A percentile compares a stretch with the other conserved stretches of the same genome.
phyloP scores from a whole-genome alignment of 2,797 vertebrate species.

The Mus spretus region DNA sequence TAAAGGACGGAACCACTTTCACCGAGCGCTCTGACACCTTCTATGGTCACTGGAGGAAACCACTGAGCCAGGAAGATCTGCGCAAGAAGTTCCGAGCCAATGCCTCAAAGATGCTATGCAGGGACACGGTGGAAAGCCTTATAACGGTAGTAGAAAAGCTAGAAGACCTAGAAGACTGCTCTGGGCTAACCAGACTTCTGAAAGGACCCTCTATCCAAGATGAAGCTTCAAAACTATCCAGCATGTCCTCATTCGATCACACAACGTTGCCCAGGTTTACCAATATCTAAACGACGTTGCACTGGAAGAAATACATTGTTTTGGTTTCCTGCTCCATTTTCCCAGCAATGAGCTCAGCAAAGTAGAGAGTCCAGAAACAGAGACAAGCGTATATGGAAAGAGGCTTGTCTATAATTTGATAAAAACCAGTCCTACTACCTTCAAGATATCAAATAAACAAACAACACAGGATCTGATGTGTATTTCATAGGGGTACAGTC shows the following conservation, averaged over 20 bases:
- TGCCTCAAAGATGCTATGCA: conserved; percentile 86
- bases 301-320: background rate
- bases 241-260: background rate
- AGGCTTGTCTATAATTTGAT: background rate
- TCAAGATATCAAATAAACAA: conserved; percentile 32
- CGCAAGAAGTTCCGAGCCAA: conserved; percentile 93
- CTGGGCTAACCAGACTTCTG: conserved; percentile 89
- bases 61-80: conserved; percentile 92
- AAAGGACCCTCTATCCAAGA: conserved; percentile 84
- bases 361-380: background rate
- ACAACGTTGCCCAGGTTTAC: background rate
- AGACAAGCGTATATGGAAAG: background rate
- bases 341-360: background rate
- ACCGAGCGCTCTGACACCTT: conserved; percentile 91
- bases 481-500: conserved; percentile 27
- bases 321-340: background rate
- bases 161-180: conserved; percentile 90
- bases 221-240: rapidly evolving
- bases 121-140: conserved; percentile 90
- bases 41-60: conserved; percentile 97
- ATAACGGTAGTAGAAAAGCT: conserved; percentile 89
- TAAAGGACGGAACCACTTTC: conserved; percentile 81
- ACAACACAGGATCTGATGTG: background rate
- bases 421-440: background rate
- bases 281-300: background rate